These are phyloP conservation scores for Leptopilina clavipes DNA, from an alignment of 1,140 invertebrate species.

Conservation along the genomic window DNA sequence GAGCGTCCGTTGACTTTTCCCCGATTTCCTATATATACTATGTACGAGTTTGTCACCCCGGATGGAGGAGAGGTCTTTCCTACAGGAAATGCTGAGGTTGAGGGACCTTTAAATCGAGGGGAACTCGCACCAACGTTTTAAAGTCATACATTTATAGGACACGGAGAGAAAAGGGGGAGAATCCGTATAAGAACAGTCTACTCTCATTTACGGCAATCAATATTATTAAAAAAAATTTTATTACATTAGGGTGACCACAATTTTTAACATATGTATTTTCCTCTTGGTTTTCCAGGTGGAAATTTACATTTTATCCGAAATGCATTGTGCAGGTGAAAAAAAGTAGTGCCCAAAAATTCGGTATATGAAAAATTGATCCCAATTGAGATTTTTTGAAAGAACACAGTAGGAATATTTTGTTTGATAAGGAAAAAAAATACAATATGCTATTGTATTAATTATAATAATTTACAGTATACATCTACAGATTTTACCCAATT, in stretches of 20 bases:
- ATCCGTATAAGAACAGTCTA: constrained; percentile 24
- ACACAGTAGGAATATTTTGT: too few species aligned
- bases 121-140: constrained; percentile 39
- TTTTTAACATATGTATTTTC: background rate
- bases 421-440: too few species aligned
- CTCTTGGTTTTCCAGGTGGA: background rate
- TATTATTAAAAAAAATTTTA: constrained; percentile 8
- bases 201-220: constrained; percentile 33
- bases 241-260: background rate
- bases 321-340: too few species aligned
- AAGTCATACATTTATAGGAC: constrained; percentile 36
- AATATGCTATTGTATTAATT: too few species aligned
- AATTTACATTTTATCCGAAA: too few species aligned
- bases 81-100: constrained; percentile 54
- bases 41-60: constrained; percentile 38
- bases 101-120: constrained; percentile 46
- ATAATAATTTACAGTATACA: too few species aligned
- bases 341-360: too few species aligned
- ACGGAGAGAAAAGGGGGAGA: constrained; percentile 40
- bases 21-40: constrained; percentile 50
- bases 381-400: too few species aligned
- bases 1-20: constrained; percentile 49
- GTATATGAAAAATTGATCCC: too few species aligned
- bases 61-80: constrained; percentile 49
- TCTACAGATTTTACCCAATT: too few species aligned